A percentile compares a stretch with the other conserved stretches of the same genome.
phyloP scores from a whole-genome alignment of 2,888 invertebrate genomes.

The Drosophila koepferae region DNA sequence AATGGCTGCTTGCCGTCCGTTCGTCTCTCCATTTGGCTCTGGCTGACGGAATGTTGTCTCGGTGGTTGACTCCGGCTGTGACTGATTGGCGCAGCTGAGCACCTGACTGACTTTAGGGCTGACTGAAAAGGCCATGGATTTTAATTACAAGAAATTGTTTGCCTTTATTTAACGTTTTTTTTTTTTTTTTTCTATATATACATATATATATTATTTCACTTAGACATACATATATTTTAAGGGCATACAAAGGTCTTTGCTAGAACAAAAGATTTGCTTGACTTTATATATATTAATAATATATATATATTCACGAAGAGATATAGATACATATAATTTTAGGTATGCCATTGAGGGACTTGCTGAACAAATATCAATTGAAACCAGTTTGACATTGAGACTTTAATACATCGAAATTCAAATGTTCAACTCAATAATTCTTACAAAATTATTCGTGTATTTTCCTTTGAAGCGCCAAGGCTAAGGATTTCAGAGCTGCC shows the following conservation, averaged over 20 bases:
- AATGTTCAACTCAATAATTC: background rate
- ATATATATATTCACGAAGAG: constrained; percentile 7
- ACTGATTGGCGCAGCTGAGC: constrained; percentile 80
- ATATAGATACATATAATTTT: background rate
- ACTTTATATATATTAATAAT: constrained; percentile 11
- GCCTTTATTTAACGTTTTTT: constrained; percentile 55
- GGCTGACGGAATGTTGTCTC: constrained; percentile 49
- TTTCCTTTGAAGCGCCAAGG: background rate
- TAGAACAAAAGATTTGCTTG: constrained; percentile 61
- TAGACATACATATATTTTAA: background rate
- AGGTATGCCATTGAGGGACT: no score
- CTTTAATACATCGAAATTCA: background rate
- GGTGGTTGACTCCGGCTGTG: constrained; percentile 78
- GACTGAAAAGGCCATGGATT: constrained; percentile 79
- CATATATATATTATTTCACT: background rate
- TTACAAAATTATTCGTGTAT: background rate
- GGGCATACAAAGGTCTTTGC: constrained; percentile 38
- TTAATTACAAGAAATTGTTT: constrained; percentile 81
- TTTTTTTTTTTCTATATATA: background rate
- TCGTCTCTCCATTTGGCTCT: constrained; percentile 16
- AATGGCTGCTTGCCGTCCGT: constrained; percentile 4
- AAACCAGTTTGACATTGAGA: background rate
- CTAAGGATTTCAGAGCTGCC: constrained; percentile 5
- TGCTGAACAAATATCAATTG: background rate
- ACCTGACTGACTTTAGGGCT: constrained; percentile 72